Evolutionary conservation across 2,888 invertebrate species (phyloP).

Genomic region (Leptura quadrifasciata): DNA sequence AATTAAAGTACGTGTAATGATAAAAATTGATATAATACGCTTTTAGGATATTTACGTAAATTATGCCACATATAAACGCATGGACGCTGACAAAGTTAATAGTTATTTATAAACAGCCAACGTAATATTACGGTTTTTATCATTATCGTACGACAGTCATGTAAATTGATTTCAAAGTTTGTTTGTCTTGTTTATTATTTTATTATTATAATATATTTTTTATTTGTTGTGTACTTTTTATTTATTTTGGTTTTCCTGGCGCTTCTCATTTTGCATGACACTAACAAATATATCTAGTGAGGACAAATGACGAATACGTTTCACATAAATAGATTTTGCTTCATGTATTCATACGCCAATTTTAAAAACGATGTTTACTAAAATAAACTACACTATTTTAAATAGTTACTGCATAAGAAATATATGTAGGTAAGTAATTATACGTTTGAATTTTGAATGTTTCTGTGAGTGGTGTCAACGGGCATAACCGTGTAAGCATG

Average conservation of each 20-base stretch:
- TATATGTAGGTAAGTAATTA: slow-evolving; percentile 33
- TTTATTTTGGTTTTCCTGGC: slow-evolving; percentile 29
- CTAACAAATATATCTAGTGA: neutral
- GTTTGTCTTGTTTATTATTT: slow-evolving; percentile 41
- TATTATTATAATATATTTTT: slow-evolving; percentile 47
- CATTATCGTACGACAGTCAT: slow-evolving; percentile 33
- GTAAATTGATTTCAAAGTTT: slow-evolving; percentile 41
- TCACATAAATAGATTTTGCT: neutral
- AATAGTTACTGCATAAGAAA: neutral
- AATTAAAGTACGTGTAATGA: slow-evolving; percentile 47
- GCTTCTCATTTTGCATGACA: slow-evolving; percentile 16
- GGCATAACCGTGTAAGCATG: too few species aligned
- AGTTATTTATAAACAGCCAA: slow-evolving; percentile 24
- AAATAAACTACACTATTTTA: slow-evolving; percentile 13
- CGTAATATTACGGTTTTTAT: slow-evolving; percentile 33
- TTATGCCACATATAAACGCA: slow-evolving; percentile 39
- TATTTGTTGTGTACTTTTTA: slow-evolving; percentile 39
- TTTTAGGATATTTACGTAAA: slow-evolving; percentile 30
- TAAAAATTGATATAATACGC: slow-evolving; percentile 41
- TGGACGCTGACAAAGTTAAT: neutral
- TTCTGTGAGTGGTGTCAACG: too few species aligned
- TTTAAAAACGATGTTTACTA: slow-evolving; percentile 16
- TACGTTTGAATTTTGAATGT: slow-evolving; percentile 7
- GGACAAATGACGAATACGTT: neutral
- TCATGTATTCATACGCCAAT: slow-evolving; percentile 12